These are phyloP conservation scores for Drosophila aldrichi DNA, from an alignment of 2,888 invertebrate genomes.

Conservation along the genomic window DNA sequence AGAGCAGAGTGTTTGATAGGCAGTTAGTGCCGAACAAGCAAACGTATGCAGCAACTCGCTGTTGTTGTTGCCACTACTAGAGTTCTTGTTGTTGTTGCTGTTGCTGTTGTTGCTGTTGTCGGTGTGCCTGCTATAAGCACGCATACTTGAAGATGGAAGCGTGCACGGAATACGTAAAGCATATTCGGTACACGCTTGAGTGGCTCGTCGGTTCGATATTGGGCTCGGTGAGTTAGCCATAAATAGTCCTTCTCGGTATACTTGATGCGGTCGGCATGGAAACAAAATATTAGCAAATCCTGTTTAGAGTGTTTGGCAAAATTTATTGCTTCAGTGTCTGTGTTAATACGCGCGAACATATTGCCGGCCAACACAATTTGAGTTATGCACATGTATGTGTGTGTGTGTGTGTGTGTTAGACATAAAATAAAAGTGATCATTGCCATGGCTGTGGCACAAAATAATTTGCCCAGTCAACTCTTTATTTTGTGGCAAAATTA, in stretches of 20 bases:
- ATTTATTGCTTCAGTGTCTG: constrained; percentile 61
- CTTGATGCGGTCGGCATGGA: constrained; percentile 35
- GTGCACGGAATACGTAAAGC: constrained; percentile 62
- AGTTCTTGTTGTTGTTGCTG: neutral
- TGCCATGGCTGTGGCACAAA: constrained; percentile 13
- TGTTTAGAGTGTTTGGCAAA: constrained; percentile 64
- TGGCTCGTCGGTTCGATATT: constrained; percentile 33
- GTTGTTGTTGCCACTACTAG: neutral
- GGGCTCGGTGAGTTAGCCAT: constrained; percentile 30
- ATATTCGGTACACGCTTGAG: constrained; percentile 54
- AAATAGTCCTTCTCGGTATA: constrained; percentile 30
- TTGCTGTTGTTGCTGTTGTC: constrained; percentile 9
- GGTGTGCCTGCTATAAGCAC: constrained; percentile 54
- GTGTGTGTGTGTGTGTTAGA: constrained; percentile 1
- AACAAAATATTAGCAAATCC: constrained; percentile 69
- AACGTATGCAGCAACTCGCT: constrained; percentile 50
- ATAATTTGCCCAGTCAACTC: constrained; percentile 13
- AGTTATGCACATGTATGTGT: constrained; percentile 13
- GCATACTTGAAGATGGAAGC: constrained; percentile 68
- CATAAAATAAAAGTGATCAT: constrained; percentile 14
- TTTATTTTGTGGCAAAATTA: constrained; percentile 14
- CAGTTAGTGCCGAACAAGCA: constrained; percentile 34
- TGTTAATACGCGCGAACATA: constrained; percentile 66
- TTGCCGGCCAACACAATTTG: constrained; percentile 50
- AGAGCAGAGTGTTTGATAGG: constrained; percentile 17